phyloP scores from a whole-genome alignment of 2,888 invertebrate genomes.

The Digitonthophagus gazella region DNA sequence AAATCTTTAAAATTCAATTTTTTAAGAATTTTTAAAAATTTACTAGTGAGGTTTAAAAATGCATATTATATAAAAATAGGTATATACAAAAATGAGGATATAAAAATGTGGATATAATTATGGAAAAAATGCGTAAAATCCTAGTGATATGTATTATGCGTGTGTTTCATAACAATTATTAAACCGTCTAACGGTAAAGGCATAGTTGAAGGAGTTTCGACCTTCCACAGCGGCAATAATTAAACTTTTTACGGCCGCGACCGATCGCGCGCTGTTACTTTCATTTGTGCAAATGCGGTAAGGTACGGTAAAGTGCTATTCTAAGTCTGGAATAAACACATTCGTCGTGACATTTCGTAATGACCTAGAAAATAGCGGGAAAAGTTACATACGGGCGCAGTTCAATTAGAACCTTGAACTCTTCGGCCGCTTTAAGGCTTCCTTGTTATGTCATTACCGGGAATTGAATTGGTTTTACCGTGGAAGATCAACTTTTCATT shows the following conservation, averaged over 20 bases:
- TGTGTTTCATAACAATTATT: conserved; percentile 24
- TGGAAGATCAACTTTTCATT: neutral
- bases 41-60: too few relatives aligned
- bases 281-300: conserved; percentile 21
- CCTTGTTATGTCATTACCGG: conserved; percentile 32
- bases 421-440: conserved; percentile 34
- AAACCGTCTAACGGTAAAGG: conserved; percentile 29
- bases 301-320: conserved; percentile 14
- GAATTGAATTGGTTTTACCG: neutral
- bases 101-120: too few relatives aligned
- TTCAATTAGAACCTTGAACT: conserved; percentile 42
- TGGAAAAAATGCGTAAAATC: too few relatives aligned
- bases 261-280: conserved; percentile 21
- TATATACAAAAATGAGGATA: too few relatives aligned
- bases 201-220: conserved; percentile 28
- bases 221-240: conserved; percentile 29
- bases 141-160: neutral
- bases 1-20: too few relatives aligned
- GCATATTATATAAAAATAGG: too few relatives aligned
- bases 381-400: conserved; percentile 34
- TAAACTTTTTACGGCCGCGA: conserved; percentile 17
- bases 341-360: conserved; percentile 33
- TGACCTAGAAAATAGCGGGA: conserved; percentile 36
- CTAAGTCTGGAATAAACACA: conserved; percentile 32
- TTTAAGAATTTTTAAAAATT: too few relatives aligned